A percentile compares a stretch with the other conserved stretches of the same genome.
phyloP scores from a whole-genome alignment of 2,113 vertebrate species.

The Columba livia region DNA sequence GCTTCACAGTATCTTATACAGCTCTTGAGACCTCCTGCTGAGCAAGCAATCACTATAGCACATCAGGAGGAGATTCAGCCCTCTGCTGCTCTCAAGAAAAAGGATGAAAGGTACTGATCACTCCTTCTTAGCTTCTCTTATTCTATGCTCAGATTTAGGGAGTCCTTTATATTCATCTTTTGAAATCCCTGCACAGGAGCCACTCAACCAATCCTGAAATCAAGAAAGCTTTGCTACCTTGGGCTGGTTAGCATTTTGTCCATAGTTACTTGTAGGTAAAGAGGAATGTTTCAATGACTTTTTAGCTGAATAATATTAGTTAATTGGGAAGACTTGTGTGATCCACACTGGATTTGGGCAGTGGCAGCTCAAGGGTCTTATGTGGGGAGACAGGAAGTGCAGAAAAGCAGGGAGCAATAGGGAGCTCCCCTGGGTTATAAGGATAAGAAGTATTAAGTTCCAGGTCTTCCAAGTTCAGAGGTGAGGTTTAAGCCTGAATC shows the following conservation, averaged over 20 bases:
- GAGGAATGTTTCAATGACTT: background rate
- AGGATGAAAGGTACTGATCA: background rate
- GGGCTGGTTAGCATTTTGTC: background rate
- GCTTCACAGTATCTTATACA: background rate
- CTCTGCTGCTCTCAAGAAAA: background rate
- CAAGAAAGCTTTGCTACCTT: background rate
- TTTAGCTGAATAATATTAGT: background rate
- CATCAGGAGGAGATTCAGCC: background rate
- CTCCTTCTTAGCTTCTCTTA: background rate
- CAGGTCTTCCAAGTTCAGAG: background rate
- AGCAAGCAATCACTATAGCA: background rate
- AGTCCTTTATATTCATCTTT: background rate
- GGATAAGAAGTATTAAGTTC: background rate
- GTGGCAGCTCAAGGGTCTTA: rapidly evolving
- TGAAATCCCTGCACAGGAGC: background rate
- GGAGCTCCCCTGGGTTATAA: rapidly evolving
- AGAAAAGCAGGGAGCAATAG: background rate
- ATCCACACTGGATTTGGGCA: background rate
- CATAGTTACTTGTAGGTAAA: background rate
- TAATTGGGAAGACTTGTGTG: background rate
- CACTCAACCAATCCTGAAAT: background rate
- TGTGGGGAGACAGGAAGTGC: rapidly evolving
- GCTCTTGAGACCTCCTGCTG: background rate
- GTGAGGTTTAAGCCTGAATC: background rate
- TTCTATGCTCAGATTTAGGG: background rate